Conservation (phyloP, 2,797 vertebrate genomes). For the Strix occidentalis region DNA sequence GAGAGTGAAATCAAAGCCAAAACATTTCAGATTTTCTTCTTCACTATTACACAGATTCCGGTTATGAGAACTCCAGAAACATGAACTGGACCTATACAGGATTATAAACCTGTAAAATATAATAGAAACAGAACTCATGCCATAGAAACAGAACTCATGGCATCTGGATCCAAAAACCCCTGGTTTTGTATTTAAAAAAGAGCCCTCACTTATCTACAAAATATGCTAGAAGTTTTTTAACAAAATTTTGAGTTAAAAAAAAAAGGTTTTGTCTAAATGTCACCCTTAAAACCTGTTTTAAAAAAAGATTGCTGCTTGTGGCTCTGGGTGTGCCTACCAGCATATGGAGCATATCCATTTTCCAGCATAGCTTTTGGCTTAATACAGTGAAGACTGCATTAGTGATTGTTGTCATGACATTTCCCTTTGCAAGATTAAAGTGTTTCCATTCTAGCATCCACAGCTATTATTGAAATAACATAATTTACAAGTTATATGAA, state of each 20-base stretch:
- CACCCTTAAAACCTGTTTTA: neutral
- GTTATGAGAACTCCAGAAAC: neutral
- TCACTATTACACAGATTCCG: neutral
- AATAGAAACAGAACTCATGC: neutral
- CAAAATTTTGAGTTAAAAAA: neutral
- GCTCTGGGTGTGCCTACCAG: neutral
- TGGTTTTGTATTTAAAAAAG: neutral
- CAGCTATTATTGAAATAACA: constrained; percentile 57
- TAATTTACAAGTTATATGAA: constrained; percentile 8
- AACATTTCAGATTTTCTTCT: neutral
- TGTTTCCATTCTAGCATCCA: constrained; percentile 49
- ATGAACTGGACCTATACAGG: neutral
- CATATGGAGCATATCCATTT: constrained; percentile 1
- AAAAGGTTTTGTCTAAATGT: neutral
- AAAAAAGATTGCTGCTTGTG: neutral
- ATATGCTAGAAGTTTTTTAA: neutral
- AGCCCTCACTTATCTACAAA: neutral
- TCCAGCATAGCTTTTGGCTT: constrained; percentile 8
- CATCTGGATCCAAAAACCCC: neutral
- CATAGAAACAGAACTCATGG: neutral
- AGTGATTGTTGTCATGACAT: constrained; percentile 60
- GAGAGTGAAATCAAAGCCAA: neutral
- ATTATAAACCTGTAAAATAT: neutral
- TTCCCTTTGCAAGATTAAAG: constrained; percentile 50
- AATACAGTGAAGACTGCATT: constrained; percentile 16